Base-by-base conservation (phyloP, 2,797 vertebrate genomes). In the Myotis vivesi region DNA sequence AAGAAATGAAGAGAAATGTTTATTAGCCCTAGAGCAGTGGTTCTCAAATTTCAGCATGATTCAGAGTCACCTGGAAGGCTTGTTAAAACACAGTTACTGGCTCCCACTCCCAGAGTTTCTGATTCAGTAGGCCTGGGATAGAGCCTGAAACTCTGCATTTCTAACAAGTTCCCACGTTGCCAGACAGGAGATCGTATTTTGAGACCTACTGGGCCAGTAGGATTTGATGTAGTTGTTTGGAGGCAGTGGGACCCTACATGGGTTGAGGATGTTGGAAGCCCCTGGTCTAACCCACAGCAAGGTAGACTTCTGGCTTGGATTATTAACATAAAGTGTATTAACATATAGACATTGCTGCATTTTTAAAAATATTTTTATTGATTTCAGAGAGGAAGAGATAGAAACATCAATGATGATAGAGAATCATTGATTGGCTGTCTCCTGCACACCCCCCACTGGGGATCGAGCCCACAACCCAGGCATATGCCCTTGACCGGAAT, bases 1-100 rank as follows among this genome's bases (percentile, higher is more conserved):
- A 51, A 72, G 80, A 94, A 91, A 73, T 59, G n/a, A 73, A 82
- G 30, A 81, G 53, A 77, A 36, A 46, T 77, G 75, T 85, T 49
- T 79, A 55, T 59, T 71, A 85, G 44, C 41, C 22, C 19, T 3
- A 62, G 55, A 88, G 46, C 28, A 53, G 20, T 1, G 0, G 23
- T 46, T 87, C 87, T 64, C 46, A 69, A 30, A 38, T 25, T 12
- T 62, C 51, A 55, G 69, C 1, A 4, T 44, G 55, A 7, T 44
- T 23, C 5, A 2, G 20, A 57, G 49, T 25, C 64, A 72, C 23
- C 44, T 36, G 68, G 41, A 85, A 13, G 82, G 17, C 64, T 69
- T 36, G 44, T 69, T 82, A 33, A 87, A 75, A 57, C 8, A 20
- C 51, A 44, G 5, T 25, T 3, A 9, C 46, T 46, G 57, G 55